phyloP scores from a whole-genome alignment of 2,113 vertebrate species.

The Pollimyrus isidori region DNA sequence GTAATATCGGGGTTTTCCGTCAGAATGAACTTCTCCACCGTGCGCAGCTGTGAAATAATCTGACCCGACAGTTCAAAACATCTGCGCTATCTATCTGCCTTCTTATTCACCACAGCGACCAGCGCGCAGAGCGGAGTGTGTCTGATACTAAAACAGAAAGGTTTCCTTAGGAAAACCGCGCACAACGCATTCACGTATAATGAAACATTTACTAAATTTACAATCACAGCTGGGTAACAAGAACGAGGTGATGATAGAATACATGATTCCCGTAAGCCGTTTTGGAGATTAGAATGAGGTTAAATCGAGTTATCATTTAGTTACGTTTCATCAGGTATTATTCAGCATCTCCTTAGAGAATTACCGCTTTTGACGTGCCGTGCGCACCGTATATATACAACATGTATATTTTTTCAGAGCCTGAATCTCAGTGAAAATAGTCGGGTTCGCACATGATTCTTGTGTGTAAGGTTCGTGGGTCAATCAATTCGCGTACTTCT shows the following conservation, averaged over 20 bases:
- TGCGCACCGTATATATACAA: neutral
- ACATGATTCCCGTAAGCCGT: neutral
- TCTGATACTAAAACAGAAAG: slow-evolving; percentile 76
- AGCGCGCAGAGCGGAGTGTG: slow-evolving; percentile 78
- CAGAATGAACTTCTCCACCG: slow-evolving; percentile 89
- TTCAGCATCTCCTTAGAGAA: neutral
- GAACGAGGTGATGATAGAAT: neutral
- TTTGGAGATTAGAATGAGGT: neutral
- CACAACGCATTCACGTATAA: neutral
- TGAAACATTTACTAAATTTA: slow-evolving; percentile 6
- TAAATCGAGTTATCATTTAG: neutral
- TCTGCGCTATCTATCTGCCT: slow-evolving; percentile 97
- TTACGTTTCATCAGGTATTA: neutral
- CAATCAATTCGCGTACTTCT: neutral
- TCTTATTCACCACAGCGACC: slow-evolving; percentile 89
- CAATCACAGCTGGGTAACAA: neutral
- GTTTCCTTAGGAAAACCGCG: slow-evolving; percentile 31
- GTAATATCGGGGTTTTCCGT: slow-evolving; percentile 96
- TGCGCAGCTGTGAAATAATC: slow-evolving; percentile 93
- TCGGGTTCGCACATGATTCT: neutral
- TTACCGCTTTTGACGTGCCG: neutral
- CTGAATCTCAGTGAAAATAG: neutral
- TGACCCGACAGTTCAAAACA: slow-evolving; percentile 98
- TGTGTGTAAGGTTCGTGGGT: neutral
- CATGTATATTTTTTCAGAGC: neutral